Base-by-base conservation (phyloP, 2,113 vertebrate species). In the Gadus chalcogrammus region DNA sequence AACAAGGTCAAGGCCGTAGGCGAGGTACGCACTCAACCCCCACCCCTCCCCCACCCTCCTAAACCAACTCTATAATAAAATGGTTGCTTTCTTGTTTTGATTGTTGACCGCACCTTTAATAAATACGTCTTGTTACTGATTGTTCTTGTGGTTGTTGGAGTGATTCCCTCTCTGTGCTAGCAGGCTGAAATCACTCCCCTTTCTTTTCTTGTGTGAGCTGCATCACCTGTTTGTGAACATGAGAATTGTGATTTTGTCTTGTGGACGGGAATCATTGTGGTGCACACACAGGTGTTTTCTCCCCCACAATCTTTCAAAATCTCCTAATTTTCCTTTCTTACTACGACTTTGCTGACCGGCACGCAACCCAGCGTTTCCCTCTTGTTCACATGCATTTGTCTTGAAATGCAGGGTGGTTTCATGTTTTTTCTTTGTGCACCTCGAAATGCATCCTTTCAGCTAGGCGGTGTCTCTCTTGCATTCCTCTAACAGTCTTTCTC, bases 1-100 rank as follows among this genome's bases (percentile, higher is more conserved):
- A 99, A 99, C 97, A 98, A 94, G 95, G 95, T 99, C 95, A 99
- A 99, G 94, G 97, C 97, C 87, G 93, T 99, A 94, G 97, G 97
- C 95, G 97, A 99, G 97, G 97, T 99, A 98, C 94, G 97, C 93
- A 98, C 93, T 88, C 90, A 90, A 83, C 87, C 80, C 79, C 80
- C 87, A 55, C 55, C 55, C 55, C 55, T 58, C 15, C 15, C 55
- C 55, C 55, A 15, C 55, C 55, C 67, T 64, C 82, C 56, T 79
- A 59, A 12, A 27, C 59, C 60, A 69, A 79, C 79, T 11, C 5
- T 48, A 48, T 48, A 1, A 48, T 48, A 8, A 48, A 9, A 13
- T 48, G 42, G 42, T 48, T 48, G 42, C 11, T 48, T 13, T 42
- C 38, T 48, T 48, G 2, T 48, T 48, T 12, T 48, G 5, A 48